phyloP scores from a whole-genome alignment of 2,888 invertebrate genomes.

The Ethmia dodecea region DNA sequence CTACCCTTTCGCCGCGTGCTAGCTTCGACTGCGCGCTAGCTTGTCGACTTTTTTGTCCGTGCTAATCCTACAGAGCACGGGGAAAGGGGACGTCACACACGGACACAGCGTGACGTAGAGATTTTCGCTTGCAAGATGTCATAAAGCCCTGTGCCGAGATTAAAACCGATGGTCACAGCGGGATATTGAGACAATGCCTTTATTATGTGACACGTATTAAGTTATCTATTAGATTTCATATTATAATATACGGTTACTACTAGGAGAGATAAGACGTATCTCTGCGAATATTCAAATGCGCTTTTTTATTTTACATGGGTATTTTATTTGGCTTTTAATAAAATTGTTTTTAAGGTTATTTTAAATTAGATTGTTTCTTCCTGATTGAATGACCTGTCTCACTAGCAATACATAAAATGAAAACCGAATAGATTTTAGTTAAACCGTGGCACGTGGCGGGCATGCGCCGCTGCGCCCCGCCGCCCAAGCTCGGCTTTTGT shows the following conservation, averaged over 20 bases:
- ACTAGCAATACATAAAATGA: slow-evolving; percentile 20
- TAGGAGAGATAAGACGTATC: too few relatives aligned
- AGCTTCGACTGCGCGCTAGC: slow-evolving; percentile 11
- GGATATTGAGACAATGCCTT: too few relatives aligned
- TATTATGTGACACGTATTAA: too few relatives aligned
- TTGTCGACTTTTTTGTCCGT: slow-evolving; percentile 15
- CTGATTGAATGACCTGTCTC: too few relatives aligned
- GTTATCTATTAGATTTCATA: too few relatives aligned
- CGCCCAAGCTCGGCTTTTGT: slow-evolving; percentile 3
- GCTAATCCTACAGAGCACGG: slow-evolving; percentile 21
- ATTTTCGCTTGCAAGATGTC: slow-evolving; percentile 11
- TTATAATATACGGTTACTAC: too few relatives aligned
- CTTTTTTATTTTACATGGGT: too few relatives aligned
- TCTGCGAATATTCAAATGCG: too few relatives aligned
- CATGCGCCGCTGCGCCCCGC: slow-evolving; percentile 19
- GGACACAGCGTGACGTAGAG: slow-evolving; percentile 20
- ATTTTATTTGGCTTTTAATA: too few relatives aligned
- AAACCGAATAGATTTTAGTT: slow-evolving; percentile 23
- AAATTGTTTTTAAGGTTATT: too few relatives aligned
- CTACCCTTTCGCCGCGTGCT: slow-evolving; percentile 1
- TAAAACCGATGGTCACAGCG: slow-evolving; percentile 14
- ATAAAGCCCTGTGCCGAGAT: slow-evolving; percentile 17
- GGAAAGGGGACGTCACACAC: too few relatives aligned
- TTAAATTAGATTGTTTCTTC: too few relatives aligned
- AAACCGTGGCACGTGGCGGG: slow-evolving; percentile 30